Conservation (phyloP, 2,888 invertebrate species). For the Agonopterix arenella region DNA sequence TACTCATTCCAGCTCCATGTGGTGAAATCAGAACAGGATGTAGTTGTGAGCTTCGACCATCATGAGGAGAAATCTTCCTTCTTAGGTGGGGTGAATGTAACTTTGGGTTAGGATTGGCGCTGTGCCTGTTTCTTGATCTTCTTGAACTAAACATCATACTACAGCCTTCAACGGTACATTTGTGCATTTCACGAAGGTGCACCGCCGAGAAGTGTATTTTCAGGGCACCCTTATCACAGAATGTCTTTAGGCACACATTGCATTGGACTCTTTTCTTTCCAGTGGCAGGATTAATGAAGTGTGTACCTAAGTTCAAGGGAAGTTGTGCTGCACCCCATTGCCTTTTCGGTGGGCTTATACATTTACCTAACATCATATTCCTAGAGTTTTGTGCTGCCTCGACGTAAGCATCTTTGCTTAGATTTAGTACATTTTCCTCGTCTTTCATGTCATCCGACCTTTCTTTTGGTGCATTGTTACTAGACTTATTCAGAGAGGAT, state of each 20-base stretch:
- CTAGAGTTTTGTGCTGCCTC: slow-evolving; percentile 59
- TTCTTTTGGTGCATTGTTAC: slow-evolving; percentile 34
- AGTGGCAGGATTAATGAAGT: slow-evolving; percentile 94
- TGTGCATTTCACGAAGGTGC: slow-evolving; percentile 99
- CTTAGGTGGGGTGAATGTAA: slow-evolving; percentile 96
- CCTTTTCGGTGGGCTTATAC: slow-evolving; percentile 85
- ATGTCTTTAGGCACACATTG: slow-evolving; percentile 98
- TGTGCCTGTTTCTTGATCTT: slow-evolving; percentile 95
- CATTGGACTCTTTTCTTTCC: slow-evolving; percentile 98
- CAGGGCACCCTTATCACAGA: slow-evolving; percentile 99
- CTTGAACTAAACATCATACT: slow-evolving; percentile 99
- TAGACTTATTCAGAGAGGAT: slow-evolving; percentile 55
- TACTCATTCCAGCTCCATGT: slow-evolving; percentile 77
- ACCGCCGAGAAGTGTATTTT: slow-evolving; percentile 99
- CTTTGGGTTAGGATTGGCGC: slow-evolving; percentile 99
- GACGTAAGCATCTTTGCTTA: slow-evolving; percentile 64
- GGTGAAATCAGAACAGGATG: slow-evolving; percentile 89
- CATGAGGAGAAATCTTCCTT: slow-evolving; percentile 95
- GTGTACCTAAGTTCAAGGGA: slow-evolving; percentile 90
- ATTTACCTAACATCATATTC: slow-evolving; percentile 77
- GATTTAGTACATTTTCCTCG: slow-evolving; percentile 63
- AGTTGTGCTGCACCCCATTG: slow-evolving; percentile 87
- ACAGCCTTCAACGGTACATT: slow-evolving; percentile 98
- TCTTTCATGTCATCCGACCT: slow-evolving; percentile 48
- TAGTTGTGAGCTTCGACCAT: slow-evolving; percentile 92